A percentile compares a stretch with the other conserved stretches of the same genome.
phyloP scores from a whole-genome alignment of 2,113 vertebrate genomes.

The Bujurquina vittata region DNA sequence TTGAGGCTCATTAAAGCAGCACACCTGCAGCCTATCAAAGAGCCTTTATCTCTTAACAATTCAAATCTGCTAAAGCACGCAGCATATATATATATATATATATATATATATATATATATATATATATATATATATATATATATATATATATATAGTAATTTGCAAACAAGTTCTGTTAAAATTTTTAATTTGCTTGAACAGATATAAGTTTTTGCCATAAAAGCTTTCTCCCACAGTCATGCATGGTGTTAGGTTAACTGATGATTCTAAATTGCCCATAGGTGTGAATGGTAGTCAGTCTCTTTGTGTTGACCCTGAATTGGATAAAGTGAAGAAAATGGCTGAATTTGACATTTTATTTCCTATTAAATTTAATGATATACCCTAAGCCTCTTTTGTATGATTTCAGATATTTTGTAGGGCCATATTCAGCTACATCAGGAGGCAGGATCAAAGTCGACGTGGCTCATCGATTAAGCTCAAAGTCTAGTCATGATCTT shows the following conservation, averaged over 20 bases:
- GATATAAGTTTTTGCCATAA: not conserved
- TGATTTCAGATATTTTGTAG: not conserved
- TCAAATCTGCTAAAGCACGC: no score
- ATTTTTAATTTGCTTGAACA: not conserved
- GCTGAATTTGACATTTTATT: no score
- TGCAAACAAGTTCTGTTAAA: not conserved
- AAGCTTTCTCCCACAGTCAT: not conserved
- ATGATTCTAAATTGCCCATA: not conserved
- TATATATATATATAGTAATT: no score
- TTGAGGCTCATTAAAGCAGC: no score
- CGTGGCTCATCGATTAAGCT: conserved; percentile 8
- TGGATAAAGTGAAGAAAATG: not conserved
- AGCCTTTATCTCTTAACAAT: no score
- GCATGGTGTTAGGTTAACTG: not conserved
- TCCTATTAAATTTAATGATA: not conserved
- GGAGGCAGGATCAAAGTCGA: conserved; percentile 48
- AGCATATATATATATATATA: no score
- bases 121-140: no score
- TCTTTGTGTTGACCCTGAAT: not conserved
- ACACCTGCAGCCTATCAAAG: no score
- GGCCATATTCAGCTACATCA: not conserved
- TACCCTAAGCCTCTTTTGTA: not conserved
- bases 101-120: no score
- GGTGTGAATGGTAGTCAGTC: not conserved
- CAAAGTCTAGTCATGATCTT: conserved; percentile 23